Conservation (phyloP, 1,140 invertebrate genomes). For the Polyergus mexicanus region DNA sequence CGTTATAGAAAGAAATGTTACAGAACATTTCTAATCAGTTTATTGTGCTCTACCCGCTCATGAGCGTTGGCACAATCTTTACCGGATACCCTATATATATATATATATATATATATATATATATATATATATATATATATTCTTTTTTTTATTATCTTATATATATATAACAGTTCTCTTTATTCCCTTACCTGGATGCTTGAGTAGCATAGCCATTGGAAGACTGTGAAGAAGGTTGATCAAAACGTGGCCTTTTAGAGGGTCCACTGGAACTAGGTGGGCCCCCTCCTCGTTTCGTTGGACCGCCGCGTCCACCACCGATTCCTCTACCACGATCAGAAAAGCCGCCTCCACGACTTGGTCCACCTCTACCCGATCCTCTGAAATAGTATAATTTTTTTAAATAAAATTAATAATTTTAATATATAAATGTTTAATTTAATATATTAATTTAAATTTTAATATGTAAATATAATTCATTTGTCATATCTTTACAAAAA, state of each 20-base stretch:
- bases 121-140: too few species aligned
- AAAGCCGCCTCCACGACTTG: conserved; percentile 81
- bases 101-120: too few species aligned
- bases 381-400: conserved; percentile 66
- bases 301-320: conserved; percentile 79
- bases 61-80: too few species aligned
- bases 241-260: conserved; percentile 84
- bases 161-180: too few species aligned
- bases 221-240: conserved; percentile 81
- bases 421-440: not conserved
- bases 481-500: not conserved
- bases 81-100: too few species aligned
- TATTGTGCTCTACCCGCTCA: too few species aligned
- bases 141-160: not conserved
- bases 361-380: conserved; percentile 80
- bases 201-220: conserved; percentile 85
- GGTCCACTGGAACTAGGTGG: conserved; percentile 84
- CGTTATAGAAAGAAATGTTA: too few species aligned
- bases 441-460: too few species aligned
- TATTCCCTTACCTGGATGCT: conserved; percentile 68
- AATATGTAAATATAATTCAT: not conserved
- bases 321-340: conserved; percentile 78
- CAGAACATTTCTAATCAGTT: too few species aligned
- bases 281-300: conserved; percentile 84
- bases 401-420: too few species aligned